Conservation (phyloP, 2,888 invertebrate species). For the Hypsopygia costalis region DNA sequence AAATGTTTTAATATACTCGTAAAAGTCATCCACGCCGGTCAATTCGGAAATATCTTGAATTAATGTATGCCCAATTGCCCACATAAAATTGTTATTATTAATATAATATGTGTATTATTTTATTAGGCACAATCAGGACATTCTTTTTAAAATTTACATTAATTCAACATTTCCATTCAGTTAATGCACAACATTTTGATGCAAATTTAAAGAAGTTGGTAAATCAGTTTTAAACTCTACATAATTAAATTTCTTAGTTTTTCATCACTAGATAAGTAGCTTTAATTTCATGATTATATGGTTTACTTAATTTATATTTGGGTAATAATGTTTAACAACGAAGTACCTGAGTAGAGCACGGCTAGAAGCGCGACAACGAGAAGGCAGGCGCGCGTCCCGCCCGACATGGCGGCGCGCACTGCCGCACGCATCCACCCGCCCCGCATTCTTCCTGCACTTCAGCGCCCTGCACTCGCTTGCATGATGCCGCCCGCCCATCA, state of each 20-base stretch:
- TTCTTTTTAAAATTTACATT: slow-evolving; percentile 1
- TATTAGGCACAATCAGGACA: too few relatives aligned
- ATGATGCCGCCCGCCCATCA: slow-evolving; percentile 19
- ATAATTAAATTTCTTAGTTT: too few relatives aligned
- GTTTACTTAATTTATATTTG: slow-evolving; percentile 2
- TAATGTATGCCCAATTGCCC: too few relatives aligned
- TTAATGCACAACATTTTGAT: slow-evolving; percentile 4
- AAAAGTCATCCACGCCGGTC: too few relatives aligned
- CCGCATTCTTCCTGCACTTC: slow-evolving; percentile 18
- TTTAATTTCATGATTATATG: too few relatives aligned
- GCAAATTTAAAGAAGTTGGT: slow-evolving; percentile 6
- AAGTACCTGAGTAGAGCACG: slow-evolving; percentile 68
- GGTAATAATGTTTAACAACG: slow-evolving; percentile 8
- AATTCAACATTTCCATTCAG: slow-evolving; percentile 1
- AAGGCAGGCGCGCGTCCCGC: slow-evolving; percentile 61
- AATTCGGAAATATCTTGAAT: too few relatives aligned
- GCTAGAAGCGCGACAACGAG: slow-evolving; percentile 58
- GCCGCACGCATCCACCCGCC: slow-evolving; percentile 46
- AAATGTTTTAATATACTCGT: too few relatives aligned
- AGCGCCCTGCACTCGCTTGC: slow-evolving; percentile 26
- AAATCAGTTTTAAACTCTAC: background rate
- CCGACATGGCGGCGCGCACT: slow-evolving; percentile 72
- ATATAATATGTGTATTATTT: slow-evolving; percentile 4
- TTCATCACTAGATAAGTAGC: too few relatives aligned
- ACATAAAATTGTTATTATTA: background rate